These are phyloP conservation scores for Tiliacea aurago DNA, from an alignment of 2,888 invertebrate genomes.

Conservation along the genomic window DNA sequence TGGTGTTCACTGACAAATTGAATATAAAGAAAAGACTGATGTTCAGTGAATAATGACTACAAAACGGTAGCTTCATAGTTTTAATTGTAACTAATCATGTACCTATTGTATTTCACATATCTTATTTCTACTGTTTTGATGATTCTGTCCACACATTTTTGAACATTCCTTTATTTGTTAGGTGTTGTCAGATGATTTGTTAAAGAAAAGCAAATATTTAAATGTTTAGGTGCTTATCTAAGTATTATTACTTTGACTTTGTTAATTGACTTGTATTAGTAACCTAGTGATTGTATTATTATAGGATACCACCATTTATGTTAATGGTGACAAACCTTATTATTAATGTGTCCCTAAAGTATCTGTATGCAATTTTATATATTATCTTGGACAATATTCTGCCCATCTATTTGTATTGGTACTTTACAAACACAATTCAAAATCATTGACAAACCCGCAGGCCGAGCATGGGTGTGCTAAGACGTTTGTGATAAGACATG, in stretches of 20 bases:
- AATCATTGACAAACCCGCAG: constrained; percentile 16
- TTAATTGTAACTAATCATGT: constrained; percentile 47
- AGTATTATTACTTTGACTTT: constrained; percentile 57
- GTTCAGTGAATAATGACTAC: constrained; percentile 68
- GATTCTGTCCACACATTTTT: constrained; percentile 64
- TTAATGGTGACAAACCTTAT: constrained; percentile 31
- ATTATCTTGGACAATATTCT: constrained; percentile 10
- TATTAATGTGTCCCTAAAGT: constrained; percentile 23
- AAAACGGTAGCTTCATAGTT: constrained; percentile 46
- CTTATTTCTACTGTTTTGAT: constrained; percentile 62
- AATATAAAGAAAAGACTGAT: constrained; percentile 78
- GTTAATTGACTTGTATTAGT: constrained; percentile 61
- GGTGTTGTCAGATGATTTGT: constrained; percentile 56
- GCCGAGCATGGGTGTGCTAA: too few relatives aligned
- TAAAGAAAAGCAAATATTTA: constrained; percentile 48
- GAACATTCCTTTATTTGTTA: constrained; percentile 73
- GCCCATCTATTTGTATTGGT: constrained; percentile 7
- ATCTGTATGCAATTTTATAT: constrained; percentile 16
- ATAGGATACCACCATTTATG: constrained; percentile 46
- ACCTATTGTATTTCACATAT: constrained; percentile 71
- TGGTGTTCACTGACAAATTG: constrained; percentile 76
- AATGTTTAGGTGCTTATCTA: constrained; percentile 60
- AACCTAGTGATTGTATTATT: constrained; percentile 58
- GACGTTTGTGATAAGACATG: too few relatives aligned
- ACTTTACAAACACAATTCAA: constrained; percentile 18